Base-by-base conservation (phyloP, 2,797 vertebrate genomes). In the Peromyscus aztecus region DNA sequence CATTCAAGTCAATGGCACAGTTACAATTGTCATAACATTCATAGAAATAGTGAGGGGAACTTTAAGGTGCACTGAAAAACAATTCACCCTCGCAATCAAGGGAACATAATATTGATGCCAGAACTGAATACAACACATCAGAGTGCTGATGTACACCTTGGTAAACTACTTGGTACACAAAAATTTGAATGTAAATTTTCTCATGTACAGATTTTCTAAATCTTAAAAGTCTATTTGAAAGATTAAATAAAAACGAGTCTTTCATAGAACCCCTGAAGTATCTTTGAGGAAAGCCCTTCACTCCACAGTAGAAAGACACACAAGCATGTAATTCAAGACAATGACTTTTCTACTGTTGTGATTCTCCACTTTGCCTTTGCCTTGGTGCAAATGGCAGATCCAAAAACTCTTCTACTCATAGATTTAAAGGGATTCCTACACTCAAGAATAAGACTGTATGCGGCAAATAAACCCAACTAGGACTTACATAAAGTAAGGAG, bases 211-310 rank as follows among this genome's bases (percentile, higher is more conserved):
- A 37, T 75, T 85, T 87, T 89, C 92, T 2, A 83, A 81, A 40
- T 84, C 85, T 94, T 80, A 89, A 94, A 94, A 80, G 81, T 21
- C 31, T 94, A 49, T 93, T 94, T 85, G 59, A 80, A 95, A 96
- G 49, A 67, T 77, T 37, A 91, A 94, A 86, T 91, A 91, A 91
- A 95, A 73, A 91, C 40, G 43, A 96, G 69, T 71, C 37, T 91
- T 43, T 91, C 76, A 81, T 8, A 95, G 57, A 92, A 85, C 16
- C 67, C 10, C 52, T 29, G 3, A 94, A 88, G 67, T 4, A 88
- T 4, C 46, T 90, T 13, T 94, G 49, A 92, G 71, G 37, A 82
- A 85, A 90, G 67, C 57, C 87, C 11, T 27, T 84, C 46, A 61
- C 34, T 52, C 81, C 7, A 91, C 59, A 13, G 13, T 19, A 96